These are phyloP conservation scores for Lathronympha strigana DNA, from an alignment of 2,888 invertebrate species.

Conservation along the genomic window DNA sequence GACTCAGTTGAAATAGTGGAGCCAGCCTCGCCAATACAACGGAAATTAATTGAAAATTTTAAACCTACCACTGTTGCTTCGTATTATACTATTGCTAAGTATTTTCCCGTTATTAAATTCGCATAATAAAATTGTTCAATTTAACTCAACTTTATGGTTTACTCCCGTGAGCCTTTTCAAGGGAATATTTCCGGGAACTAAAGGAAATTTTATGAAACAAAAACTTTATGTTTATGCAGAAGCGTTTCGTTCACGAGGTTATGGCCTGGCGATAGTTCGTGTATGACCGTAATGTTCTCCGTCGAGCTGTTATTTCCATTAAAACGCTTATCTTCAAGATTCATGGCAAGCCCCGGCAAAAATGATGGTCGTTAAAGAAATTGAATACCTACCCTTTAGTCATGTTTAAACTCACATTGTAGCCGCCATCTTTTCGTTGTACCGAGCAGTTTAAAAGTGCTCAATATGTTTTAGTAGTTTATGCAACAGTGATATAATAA, in stretches of 20 bases:
- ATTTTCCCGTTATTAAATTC: constrained; percentile 39
- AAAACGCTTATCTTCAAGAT: constrained; percentile 76
- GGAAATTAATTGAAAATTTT: background rate
- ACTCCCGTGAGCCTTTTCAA: constrained; percentile 33
- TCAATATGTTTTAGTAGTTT: background rate
- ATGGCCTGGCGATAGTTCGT: constrained; percentile 64
- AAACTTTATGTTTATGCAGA: constrained; percentile 64
- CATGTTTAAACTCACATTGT: constrained; percentile 60
- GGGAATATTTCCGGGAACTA: constrained; percentile 38
- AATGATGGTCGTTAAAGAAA: constrained; percentile 77
- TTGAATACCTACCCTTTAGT: constrained; percentile 72
- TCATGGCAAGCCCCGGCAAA: constrained; percentile 69
- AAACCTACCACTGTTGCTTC: constrained; percentile 2
- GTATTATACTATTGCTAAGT: constrained; percentile 24
- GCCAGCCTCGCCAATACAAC: background rate
- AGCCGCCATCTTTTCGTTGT: constrained; percentile 23
- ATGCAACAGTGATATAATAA: too few relatives aligned
- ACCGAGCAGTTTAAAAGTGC: constrained; percentile 2
- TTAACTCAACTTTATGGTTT: constrained; percentile 41
- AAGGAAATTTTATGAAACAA: constrained; percentile 51
- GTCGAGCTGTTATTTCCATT: constrained; percentile 72
- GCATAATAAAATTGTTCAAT: constrained; percentile 42
- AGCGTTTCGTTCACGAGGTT: constrained; percentile 63
- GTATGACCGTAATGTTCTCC: constrained; percentile 68
- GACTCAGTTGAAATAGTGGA: constrained; percentile 4